Evolutionary conservation across 2,113 vertebrate species (phyloP).

Genomic region (Phalacrocorax brasilianus): DNA sequence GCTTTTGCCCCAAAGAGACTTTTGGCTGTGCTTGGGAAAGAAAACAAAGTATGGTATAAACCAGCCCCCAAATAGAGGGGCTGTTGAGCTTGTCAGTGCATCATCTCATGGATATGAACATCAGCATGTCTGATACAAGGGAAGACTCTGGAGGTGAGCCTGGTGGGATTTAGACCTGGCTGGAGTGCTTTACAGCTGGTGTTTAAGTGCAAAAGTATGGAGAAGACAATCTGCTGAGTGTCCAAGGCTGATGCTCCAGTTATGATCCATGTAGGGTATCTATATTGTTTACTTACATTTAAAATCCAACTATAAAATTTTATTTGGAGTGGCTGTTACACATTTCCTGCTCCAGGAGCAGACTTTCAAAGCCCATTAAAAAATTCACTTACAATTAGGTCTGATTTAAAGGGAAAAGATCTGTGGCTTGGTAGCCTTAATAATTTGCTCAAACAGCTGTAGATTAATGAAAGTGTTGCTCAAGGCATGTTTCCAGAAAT

Average conservation of each 20-base stretch:
- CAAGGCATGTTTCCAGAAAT: slow-evolving; percentile 62
- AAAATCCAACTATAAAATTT: background rate
- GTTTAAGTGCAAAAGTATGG: background rate
- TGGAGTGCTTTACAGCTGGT: background rate
- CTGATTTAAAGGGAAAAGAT: slow-evolving; percentile 50
- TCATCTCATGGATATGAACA: background rate
- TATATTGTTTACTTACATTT: background rate
- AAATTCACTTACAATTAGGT: slow-evolving; percentile 8
- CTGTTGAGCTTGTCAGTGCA: background rate
- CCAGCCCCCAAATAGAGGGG: background rate
- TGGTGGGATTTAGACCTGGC: background rate
- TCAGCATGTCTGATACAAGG: fast-evolving
- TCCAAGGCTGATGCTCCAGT: background rate
- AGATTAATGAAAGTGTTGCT: slow-evolving; percentile 66
- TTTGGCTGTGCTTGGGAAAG: background rate
- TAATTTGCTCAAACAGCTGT: slow-evolving; percentile 65
- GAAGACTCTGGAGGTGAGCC: background rate
- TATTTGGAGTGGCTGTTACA: background rate
- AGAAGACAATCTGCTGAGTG: background rate
- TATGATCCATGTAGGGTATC: background rate
- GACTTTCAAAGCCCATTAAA: slow-evolving; percentile 34
- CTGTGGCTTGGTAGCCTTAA: slow-evolving; percentile 53
- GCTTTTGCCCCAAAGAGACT: background rate
- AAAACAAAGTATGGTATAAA: background rate
- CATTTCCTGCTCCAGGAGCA: slow-evolving; percentile 5